Base-by-base conservation (phyloP, 1,140 invertebrate species). In the Mercenaria mercenaria region DNA sequence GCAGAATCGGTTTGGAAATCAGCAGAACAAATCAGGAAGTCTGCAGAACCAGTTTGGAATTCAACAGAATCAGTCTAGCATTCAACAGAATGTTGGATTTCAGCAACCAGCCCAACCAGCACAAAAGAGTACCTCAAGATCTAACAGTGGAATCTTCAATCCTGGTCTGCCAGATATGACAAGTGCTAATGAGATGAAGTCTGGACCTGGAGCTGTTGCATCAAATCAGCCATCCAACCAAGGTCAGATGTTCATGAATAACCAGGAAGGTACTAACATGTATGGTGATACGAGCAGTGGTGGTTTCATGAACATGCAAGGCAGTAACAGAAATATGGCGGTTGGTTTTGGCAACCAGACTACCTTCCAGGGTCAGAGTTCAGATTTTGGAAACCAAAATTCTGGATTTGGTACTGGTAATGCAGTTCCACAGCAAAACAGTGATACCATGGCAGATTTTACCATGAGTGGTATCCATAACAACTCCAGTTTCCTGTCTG, bases 401-500 rank as follows among this genome's bases (percentile, higher is more conserved):
- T 79, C 76, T 56, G 76, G 76, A 34, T 79, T 34, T 52, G 34
- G 18, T 52, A 50, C n/a, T n/a, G 20, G 8, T 15, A 13, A 3
- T 18, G 61, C 32, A 37, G 79, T 15, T 4, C 20, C 39, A 26
- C 39, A 43, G 47, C 77, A 56, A 37, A 29, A 18, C 47, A 82
- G 39, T 50, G 61, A 85, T n/a, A 85, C 43, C 23, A 74, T 85
- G 64, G 83, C 61, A 20, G 83, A 85, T 37, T 85, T 85, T 76
- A 85, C 83, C 4, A 85, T 85, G 83, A 85, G 83, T 56, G 83
- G 83, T 76, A 85, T 88, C 23, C 77, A 80, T 41, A 88, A 81
- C n/a, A 88, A 88, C 47, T 88, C 86, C 10, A 88, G 86, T 41
- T 88, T 88, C 77, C 61, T 88, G 76, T 88, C 86, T 32, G 86